Evolutionary conservation across 2,797 vertebrate species (phyloP).

Genomic region (Vultur gryphus): DNA sequence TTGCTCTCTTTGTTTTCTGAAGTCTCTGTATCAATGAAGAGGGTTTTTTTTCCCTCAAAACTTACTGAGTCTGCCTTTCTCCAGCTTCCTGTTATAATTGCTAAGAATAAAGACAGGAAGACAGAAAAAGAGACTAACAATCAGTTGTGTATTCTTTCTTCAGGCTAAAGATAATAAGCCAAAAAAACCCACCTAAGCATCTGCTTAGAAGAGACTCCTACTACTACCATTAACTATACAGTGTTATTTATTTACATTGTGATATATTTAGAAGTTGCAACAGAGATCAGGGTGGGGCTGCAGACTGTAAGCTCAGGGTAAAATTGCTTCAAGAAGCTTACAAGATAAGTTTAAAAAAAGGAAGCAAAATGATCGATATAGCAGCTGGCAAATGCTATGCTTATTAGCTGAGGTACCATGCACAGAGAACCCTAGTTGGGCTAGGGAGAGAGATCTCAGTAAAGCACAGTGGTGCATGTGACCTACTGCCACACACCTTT

Average conservation of each 20-base stretch:
- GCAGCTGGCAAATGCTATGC: neutral
- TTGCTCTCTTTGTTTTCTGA: neutral
- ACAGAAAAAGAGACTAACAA: neutral
- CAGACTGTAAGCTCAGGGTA: neutral
- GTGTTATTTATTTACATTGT: neutral
- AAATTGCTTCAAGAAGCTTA: neutral
- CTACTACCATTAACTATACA: neutral
- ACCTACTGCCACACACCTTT: neutral
- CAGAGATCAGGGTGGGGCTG: neutral
- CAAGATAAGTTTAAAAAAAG: neutral
- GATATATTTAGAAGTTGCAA: neutral
- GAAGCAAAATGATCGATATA: accelerated
- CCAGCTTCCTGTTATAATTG: neutral
- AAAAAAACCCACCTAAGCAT: neutral
- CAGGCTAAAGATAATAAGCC: neutral
- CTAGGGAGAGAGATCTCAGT: neutral
- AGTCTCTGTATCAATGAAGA: neutral
- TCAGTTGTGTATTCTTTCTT: neutral
- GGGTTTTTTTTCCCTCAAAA: neutral
- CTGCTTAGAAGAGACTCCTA: neutral
- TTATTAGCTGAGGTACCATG: neutral
- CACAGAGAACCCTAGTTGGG: neutral
- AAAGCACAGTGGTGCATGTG: neutral
- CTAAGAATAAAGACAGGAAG: neutral
- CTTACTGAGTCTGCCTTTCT: neutral